Conservation (phyloP, 2,797 vertebrate species). For the Clarias fuscus region DNA sequence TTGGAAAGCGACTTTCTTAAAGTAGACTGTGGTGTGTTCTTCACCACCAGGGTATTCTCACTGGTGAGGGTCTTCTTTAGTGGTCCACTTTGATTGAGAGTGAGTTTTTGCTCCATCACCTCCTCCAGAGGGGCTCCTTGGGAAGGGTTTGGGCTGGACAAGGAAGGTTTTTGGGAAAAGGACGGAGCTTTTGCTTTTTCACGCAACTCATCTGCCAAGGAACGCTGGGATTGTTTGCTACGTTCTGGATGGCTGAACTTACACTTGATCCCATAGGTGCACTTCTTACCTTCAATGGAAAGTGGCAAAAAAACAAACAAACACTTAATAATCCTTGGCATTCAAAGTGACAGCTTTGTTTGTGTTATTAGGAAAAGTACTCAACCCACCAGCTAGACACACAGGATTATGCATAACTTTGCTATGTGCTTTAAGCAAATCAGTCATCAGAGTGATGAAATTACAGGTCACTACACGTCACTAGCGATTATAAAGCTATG, state of each 20-base stretch:
- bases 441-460: not conserved
- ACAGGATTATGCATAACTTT: not conserved
- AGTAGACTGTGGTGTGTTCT: constrained; percentile 51
- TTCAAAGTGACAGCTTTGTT: not conserved
- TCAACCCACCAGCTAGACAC: not conserved
- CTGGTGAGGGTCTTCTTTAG: constrained; percentile 58
- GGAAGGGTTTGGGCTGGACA: constrained; percentile 31
- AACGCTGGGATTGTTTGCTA: constrained; percentile 83
- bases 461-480: not conserved
- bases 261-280: constrained; percentile 94
- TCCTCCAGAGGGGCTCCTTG: constrained; percentile 63
- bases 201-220: constrained; percentile 87
- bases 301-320: not conserved
- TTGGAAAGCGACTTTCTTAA: constrained; percentile 53
- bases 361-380: not conserved
- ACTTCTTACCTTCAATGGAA: constrained; percentile 85
- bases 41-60: constrained; percentile 56
- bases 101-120: constrained; percentile 68
- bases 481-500: not conserved
- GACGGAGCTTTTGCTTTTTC: constrained; percentile 83
- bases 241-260: constrained; percentile 92
- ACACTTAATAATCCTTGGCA: not conserved
- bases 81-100: constrained; percentile 48
- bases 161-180: constrained; percentile 40
- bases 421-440: not conserved